A percentile compares a stretch with the other conserved stretches of the same genome.
phyloP scores from a whole-genome alignment of 2,888 invertebrate species.

The Pecten maximus region DNA sequence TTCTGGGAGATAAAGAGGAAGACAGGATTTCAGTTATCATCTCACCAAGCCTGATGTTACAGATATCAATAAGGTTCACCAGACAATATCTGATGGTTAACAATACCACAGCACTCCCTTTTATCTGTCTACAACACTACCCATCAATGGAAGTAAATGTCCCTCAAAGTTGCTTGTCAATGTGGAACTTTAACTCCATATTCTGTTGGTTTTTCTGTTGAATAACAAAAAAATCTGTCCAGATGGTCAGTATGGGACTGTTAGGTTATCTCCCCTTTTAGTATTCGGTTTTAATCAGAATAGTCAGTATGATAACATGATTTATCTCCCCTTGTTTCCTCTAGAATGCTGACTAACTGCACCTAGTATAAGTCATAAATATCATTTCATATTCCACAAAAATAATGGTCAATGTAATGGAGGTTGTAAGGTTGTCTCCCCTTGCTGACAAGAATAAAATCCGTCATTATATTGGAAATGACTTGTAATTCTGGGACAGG shows the following conservation, averaged over 20 bases:
- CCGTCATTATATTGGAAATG: no score
- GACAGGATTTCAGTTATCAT: not conserved
- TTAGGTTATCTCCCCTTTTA: not conserved
- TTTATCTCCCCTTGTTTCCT: no score
- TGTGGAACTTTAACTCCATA: not conserved
- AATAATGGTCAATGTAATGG: no score
- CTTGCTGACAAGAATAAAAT: not conserved
- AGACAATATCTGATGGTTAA: constrained; percentile 18
- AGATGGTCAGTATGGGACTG: not conserved
- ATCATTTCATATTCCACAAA: no score
- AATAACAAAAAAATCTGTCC: not conserved
- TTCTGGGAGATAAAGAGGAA: not conserved
- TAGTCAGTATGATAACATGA: no score
- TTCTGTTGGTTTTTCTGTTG: not conserved
- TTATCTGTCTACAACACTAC: not conserved
- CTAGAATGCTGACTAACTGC: no score
- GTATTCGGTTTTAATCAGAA: no score
- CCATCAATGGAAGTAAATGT: not conserved
- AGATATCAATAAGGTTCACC: constrained; percentile 11
- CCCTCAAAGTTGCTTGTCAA: not conserved
- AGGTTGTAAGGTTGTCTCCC: not conserved
- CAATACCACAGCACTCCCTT: not conserved
- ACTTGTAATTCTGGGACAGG: no score
- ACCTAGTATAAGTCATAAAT: no score
- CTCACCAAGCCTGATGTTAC: not conserved